phyloP scores from a whole-genome alignment of 2,888 invertebrate species.

The Pecten maximus region DNA sequence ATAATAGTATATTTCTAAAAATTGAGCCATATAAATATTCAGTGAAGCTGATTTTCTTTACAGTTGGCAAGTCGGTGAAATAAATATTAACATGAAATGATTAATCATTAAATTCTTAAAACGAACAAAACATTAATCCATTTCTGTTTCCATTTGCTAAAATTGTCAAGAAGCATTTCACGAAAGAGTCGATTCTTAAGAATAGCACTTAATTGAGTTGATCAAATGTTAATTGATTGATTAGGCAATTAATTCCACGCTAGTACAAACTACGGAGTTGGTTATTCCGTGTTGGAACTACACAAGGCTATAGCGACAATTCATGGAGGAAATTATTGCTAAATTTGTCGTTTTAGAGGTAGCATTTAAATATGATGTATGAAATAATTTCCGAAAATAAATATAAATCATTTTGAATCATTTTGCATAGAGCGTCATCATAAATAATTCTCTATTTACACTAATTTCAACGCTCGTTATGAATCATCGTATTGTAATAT shows the following conservation, averaged over 20 bases:
- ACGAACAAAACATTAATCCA: background rate
- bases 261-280: background rate
- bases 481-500: conserved; percentile 15
- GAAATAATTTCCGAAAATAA: conserved; percentile 20
- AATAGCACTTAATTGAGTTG: background rate
- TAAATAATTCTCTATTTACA: background rate
- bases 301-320: background rate
- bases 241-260: background rate
- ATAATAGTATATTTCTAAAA: too few species aligned
- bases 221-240: conserved; percentile 16
- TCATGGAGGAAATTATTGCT: background rate
- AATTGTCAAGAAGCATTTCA: background rate
- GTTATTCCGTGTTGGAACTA: background rate
- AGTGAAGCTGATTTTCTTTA: background rate
- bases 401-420: conserved; percentile 19
- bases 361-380: conserved; percentile 20
- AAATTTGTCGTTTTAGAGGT: background rate
- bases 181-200: background rate
- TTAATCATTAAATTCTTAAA: conserved; percentile 33
- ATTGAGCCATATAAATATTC: too few species aligned
- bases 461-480: background rate
- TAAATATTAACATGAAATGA: background rate
- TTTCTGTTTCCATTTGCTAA: background rate
- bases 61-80: background rate
- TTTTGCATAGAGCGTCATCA: background rate